Base-by-base conservation (phyloP, 1,140 invertebrate genomes). In the Drosophila seguyi region DNA sequence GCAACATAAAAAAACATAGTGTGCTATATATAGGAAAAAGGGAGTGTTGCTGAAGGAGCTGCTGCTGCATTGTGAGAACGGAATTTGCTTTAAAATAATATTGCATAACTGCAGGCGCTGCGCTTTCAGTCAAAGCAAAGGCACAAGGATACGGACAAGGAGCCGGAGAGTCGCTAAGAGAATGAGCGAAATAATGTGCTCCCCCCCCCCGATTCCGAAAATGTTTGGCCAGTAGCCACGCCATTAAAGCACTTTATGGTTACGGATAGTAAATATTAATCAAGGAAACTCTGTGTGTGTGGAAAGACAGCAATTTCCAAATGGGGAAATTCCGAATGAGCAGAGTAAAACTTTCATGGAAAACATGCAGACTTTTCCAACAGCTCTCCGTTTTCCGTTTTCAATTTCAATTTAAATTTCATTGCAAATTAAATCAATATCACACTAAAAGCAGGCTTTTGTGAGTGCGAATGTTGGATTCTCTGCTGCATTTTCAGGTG, bases 1-100 rank as follows among this genome's bases (percentile, higher is more conserved):
- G 31, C 53, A 67, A 57, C 52, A 74, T 36, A 50, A 56, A 66
- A 39, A 45, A 34, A 45, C 34, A 29, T 14, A 68, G 18, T 27
- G 48, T 36, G 14, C 6, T 14, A 18, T 20, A 29, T 16, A 34
- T 25, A 25, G 25, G 5, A 11, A 18, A 22, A 36, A 41, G 39
- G 36, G 22, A 29, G 44, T 48, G 39, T 16, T 47, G n/a, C 10
- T 13, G 14, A 25, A 55, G 52, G 8, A 38, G 52, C 52, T 48
- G 55, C 71, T 47, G 22, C 45, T 50, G 47, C 47, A 50, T 68
- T 62, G 57, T 75, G 53, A 55, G 34, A 56, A 22, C 57, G 82
- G 66, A 90, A 90, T 72, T 81, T 76, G 67, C 82, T 68, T 84
- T 88, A 71, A 84, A 88, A 88, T 84, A 88, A 84, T 84, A 90